phyloP scores from a whole-genome alignment of 2,888 invertebrate species.

The Scotopteryx bipunctaria region DNA sequence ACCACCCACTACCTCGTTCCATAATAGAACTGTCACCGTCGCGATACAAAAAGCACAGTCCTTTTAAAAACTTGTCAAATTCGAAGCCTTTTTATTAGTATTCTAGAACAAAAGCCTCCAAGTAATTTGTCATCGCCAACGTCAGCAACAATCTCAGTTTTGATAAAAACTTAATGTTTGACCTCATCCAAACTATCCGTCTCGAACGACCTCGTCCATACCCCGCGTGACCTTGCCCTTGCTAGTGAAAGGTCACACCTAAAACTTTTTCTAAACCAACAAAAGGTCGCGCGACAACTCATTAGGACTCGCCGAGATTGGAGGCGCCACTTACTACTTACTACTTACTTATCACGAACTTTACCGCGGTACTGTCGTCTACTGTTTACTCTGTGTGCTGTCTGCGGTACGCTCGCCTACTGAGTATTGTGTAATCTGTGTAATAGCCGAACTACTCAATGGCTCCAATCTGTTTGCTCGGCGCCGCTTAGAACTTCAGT shows the following conservation, averaged over 20 bases:
- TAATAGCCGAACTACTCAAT: constrained; percentile 2
- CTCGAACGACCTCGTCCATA: background rate
- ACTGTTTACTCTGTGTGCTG: background rate
- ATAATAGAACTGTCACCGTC: too few relatives aligned
- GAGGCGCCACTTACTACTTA: constrained; percentile 1
- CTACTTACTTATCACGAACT: background rate
- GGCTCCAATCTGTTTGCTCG: constrained; percentile 10
- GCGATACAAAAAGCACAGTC: too few relatives aligned
- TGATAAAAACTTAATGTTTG: constrained; percentile 5
- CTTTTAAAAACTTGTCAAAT: too few relatives aligned
- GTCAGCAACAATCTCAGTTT: background rate
- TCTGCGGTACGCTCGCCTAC: background rate
- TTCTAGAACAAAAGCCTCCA: background rate
- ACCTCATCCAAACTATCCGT: constrained; percentile 1
- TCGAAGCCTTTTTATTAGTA: too few relatives aligned
- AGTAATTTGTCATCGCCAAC: constrained; percentile 1
- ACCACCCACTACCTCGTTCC: too few relatives aligned
- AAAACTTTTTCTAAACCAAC: constrained; percentile 4
- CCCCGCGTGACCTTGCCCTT: constrained; percentile 2
- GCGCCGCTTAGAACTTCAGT: constrained; percentile 1
- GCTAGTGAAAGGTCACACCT: background rate
- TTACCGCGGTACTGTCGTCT: too few relatives aligned
- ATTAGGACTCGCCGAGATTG: background rate
- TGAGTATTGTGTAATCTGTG: background rate
- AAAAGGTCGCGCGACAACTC: constrained; percentile 3